Evolutionary conservation across 2,113 vertebrate species (phyloP).

Genomic region (Hylia prasina): DNA sequence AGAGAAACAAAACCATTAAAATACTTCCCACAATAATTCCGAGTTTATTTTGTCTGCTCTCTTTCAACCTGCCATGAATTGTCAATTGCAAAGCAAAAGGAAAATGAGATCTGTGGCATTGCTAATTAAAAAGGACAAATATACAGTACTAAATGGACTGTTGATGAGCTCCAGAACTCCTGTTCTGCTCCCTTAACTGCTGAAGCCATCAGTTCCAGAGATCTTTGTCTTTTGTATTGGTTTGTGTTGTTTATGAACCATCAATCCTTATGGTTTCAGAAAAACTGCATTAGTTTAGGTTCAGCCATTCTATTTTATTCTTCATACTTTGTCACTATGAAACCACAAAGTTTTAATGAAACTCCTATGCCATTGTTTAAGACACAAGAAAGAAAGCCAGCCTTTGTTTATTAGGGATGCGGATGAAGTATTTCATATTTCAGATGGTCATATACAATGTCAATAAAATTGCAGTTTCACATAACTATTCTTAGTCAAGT

Average conservation of each 20-base stretch:
- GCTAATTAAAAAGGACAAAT: background rate
- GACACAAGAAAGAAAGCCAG: background rate
- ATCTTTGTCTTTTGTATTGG: background rate
- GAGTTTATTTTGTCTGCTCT: background rate
- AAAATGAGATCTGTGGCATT: background rate
- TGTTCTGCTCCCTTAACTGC: background rate
- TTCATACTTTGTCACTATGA: background rate
- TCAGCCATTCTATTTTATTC: background rate
- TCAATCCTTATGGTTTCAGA: background rate
- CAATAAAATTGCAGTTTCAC: background rate
- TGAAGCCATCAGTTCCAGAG: background rate
- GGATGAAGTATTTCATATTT: slow-evolving; percentile 3
- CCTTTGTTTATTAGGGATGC: background rate
- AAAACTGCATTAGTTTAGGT: background rate
- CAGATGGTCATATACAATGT: background rate
- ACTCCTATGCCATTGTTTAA: background rate
- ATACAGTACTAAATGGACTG: background rate
- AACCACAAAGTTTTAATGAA: slow-evolving; percentile 3
- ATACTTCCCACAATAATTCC: background rate
- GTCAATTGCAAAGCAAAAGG: background rate
- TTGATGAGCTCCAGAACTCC: background rate
- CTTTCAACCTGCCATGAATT: background rate
- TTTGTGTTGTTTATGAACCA: background rate
- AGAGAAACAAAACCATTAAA: background rate
- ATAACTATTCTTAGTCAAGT: background rate